These are phyloP conservation scores for Lepidurus arcticus DNA, from an alignment of 1,140 invertebrate species.

Conservation along the genomic window DNA sequence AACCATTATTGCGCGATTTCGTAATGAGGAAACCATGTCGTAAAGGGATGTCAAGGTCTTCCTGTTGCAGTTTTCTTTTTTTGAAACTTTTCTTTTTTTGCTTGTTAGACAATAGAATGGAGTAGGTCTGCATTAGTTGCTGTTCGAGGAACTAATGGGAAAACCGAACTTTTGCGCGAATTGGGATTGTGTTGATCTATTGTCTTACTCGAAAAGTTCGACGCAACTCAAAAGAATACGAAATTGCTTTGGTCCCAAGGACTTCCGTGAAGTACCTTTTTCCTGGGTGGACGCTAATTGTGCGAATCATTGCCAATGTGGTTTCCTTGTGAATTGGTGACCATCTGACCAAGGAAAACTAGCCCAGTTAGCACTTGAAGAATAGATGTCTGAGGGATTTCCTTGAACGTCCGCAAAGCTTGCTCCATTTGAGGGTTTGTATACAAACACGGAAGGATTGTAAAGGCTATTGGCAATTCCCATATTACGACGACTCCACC, in stretches of 20 bases:
- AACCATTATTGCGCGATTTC: neutral
- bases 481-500: conserved; percentile 1
- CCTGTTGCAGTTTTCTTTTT: neutral
- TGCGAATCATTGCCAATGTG: neutral
- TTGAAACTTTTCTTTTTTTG: neutral
- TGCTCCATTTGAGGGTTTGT: neutral
- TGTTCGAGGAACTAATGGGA: neutral
- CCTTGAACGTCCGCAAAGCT: neutral
- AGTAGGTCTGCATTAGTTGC: neutral
- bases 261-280: neutral
- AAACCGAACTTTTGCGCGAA: neutral
- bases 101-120: neutral
- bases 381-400: neutral
- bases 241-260: neutral
- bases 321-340: neutral
- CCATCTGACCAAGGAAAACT: conserved; percentile 13
- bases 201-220: neutral
- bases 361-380: neutral
- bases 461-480: neutral
- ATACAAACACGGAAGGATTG: neutral
- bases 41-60: neutral
- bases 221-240: neutral
- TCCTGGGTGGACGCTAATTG: neutral
- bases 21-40: neutral
- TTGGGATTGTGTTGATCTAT: neutral